phyloP scores from a whole-genome alignment of 2,888 invertebrate species.

The Gordius sp. region DNA sequence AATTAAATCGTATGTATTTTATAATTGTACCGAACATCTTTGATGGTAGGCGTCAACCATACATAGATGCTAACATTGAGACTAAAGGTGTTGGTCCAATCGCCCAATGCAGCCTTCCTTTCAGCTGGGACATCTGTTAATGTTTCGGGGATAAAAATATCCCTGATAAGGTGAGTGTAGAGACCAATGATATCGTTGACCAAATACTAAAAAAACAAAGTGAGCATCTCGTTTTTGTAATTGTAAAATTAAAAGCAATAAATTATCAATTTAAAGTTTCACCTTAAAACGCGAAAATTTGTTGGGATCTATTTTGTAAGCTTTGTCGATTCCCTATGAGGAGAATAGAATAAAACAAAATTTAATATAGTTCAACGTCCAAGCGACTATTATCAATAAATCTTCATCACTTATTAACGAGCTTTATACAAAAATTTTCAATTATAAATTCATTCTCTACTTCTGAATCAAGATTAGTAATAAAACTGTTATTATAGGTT shows the following conservation, averaged over 20 bases:
- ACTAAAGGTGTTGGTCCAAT: not conserved
- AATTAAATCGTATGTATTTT: too few relatives aligned
- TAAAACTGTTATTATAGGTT: too few relatives aligned
- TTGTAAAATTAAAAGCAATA: not conserved
- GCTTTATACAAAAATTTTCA: too few relatives aligned
- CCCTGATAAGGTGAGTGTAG: not conserved
- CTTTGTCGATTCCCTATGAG: not conserved
- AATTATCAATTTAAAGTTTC: not conserved
- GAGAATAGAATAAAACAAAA: too few relatives aligned
- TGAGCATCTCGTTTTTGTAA: not conserved
- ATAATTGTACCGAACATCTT: not conserved
- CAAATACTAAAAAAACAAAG: slow-evolving; percentile 9
- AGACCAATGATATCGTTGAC: not conserved
- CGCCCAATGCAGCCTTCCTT: not conserved
- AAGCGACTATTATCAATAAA: too few relatives aligned
- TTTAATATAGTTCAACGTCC: too few relatives aligned
- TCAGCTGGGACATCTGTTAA: not conserved
- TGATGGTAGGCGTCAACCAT: not conserved
- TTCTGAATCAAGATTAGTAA: too few relatives aligned
- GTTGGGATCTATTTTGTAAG: slow-evolving; percentile 7
- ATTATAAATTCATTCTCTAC: too few relatives aligned
- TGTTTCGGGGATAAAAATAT: not conserved
- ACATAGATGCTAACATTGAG: not conserved
- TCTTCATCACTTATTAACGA: too few relatives aligned
- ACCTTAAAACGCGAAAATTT: slow-evolving; percentile 10